phyloP scores from a whole-genome alignment of 2,888 invertebrate genomes.

The Oithona nana region DNA sequence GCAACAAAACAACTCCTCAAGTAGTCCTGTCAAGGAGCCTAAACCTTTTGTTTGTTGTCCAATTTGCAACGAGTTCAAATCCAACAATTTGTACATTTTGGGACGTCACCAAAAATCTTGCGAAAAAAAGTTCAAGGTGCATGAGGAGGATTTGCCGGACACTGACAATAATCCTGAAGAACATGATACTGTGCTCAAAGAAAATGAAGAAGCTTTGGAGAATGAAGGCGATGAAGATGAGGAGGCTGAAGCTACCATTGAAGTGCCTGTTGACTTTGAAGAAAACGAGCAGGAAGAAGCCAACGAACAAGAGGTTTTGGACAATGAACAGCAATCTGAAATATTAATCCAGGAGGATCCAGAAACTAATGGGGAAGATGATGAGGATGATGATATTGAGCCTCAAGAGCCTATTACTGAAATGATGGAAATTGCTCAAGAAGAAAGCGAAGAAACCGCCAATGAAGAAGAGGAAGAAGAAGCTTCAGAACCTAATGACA shows the following conservation, averaged over 20 bases:
- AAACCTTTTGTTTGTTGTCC: background rate
- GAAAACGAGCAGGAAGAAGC: background rate
- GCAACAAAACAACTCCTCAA: background rate
- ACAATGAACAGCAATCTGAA: background rate
- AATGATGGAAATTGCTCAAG: background rate
- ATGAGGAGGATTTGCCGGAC: too few species aligned
- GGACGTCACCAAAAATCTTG: constrained; percentile 3
- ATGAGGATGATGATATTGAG: background rate
- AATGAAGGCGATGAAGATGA: constrained; percentile 4
- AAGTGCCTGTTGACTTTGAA: background rate
- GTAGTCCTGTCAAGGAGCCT: background rate
- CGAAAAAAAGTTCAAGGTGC: background rate
- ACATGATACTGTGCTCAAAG: background rate
- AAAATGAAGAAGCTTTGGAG: background rate
- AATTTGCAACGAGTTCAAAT: background rate
- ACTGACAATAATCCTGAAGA: background rate
- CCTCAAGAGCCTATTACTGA: background rate
- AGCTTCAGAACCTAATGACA: background rate
- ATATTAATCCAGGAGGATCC: background rate
- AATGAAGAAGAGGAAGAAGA: background rate
- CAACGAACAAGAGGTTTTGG: background rate
- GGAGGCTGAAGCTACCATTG: background rate
- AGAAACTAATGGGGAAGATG: background rate
- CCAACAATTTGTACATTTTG: constrained; percentile 1
- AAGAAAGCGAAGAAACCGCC: background rate